Conservation (phyloP, 2,888 invertebrate species). For the Lymantria monacha region DNA sequence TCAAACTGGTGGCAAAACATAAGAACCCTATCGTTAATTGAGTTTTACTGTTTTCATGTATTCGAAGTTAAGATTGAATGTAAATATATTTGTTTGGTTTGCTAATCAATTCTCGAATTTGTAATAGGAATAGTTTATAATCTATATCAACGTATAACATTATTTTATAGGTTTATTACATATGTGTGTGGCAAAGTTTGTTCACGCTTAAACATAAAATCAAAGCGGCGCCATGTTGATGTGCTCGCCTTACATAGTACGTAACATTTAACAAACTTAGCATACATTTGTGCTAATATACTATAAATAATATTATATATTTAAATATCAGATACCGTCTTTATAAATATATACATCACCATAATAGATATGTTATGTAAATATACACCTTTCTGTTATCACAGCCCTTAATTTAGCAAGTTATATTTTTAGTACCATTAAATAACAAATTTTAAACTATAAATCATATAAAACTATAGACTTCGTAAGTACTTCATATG, state of each 20-base stretch:
- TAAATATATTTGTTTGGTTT: neutral
- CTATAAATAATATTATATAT: slow-evolving; percentile 25
- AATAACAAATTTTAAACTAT: slow-evolving; percentile 67
- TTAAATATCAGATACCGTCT: slow-evolving; percentile 31
- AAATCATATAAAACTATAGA: slow-evolving; percentile 51
- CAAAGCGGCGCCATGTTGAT: slow-evolving; percentile 11
- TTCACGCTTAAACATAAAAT: neutral
- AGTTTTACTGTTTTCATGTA: too few species aligned
- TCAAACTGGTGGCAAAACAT: too few species aligned
- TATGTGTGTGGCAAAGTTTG: too few species aligned
- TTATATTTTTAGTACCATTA: slow-evolving; percentile 51
- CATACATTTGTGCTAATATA: slow-evolving; percentile 20
- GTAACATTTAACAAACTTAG: slow-evolving; percentile 22
- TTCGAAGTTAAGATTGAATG: too few species aligned
- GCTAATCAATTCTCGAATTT: neutral
- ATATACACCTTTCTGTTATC: slow-evolving; percentile 67
- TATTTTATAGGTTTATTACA: too few species aligned
- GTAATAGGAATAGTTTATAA: too few species aligned
- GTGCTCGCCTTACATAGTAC: slow-evolving; percentile 14
- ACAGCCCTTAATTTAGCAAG: slow-evolving; percentile 71
- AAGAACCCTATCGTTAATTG: too few species aligned
- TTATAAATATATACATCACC: slow-evolving; percentile 39
- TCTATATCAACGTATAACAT: too few species aligned
- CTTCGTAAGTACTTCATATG: slow-evolving; percentile 55
- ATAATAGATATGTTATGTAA: slow-evolving; percentile 57